Evolutionary conservation across 2,113 vertebrate species (phyloP), one percentile per base, ranked within the genome.

Genomic region (Limnothrissa miodon): DNA sequence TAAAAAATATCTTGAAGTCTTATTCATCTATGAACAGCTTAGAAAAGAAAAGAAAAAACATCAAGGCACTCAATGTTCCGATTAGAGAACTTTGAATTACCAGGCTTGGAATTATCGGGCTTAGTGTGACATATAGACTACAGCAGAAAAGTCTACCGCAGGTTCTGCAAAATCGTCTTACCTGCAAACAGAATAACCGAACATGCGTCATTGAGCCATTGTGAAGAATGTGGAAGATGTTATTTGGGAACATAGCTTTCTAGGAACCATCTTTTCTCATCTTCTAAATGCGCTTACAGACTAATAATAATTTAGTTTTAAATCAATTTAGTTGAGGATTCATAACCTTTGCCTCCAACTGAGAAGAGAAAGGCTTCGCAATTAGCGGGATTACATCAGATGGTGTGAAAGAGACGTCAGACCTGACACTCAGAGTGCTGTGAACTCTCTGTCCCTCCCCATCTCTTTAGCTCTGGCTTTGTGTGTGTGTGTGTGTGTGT

Each of bases 371-470:
- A 56, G 53, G 53, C 17, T 56, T 56, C n/a, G 5, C 59, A 62
- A 62, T 62, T 62, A 62, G 59, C n/a, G n/a, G n/a, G 29, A 62
- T 62, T 62, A 62, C 5, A 62, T 62, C 59, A 62, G 59, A 62
- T 29, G n/a, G 59, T 62, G 8, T 25, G n/a, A 25, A 62, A 25
- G 0, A 25, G 59, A 62, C 23, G 59, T 25, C 59, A 62, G n/a
- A 62, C n/a, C 23, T 25, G n/a, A 62, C 59, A 62, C n/a, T 62
- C 59, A 29, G 59, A 5, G 25, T 62, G 5, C 23, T 62, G 59
- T 62, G 8, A 29, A 25, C 25, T 62, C 29, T 62, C 59, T 56
- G 15, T 56, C 17, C 21, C 51, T 56, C 19, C 19, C 46, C 15
- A 11, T 48, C 46, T 48, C 46, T 15, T 15, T 9, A 11, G 10